Evolutionary conservation across 1,140 invertebrate species (phyloP).

Genomic region (Papilio polytes): DNA sequence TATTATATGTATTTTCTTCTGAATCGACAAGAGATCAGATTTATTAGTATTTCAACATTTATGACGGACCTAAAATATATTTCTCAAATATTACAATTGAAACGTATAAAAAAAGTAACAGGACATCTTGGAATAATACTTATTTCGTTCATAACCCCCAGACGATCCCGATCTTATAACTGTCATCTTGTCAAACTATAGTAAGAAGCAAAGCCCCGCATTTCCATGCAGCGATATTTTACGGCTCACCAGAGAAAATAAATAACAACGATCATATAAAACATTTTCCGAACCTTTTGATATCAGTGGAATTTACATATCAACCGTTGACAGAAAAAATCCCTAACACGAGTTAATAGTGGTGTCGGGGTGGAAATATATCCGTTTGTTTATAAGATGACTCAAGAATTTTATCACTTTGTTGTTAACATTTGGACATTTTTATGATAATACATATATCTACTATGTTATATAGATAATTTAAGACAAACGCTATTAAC

Average conservation of each 20-base stretch:
- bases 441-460: background rate
- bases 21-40: background rate
- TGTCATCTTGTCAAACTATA: conserved; percentile 80
- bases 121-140: conserved; percentile 51
- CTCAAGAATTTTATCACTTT: conserved; percentile 43
- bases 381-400: conserved; percentile 47
- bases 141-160: conserved; percentile 54
- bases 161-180: conserved; percentile 65
- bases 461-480: background rate
- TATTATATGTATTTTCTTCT: background rate
- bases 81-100: conserved; percentile 53
- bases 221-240: conserved; percentile 80
- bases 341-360: conserved; percentile 64
- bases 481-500: background rate
- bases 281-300: conserved; percentile 73
- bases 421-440: conserved; percentile 34
- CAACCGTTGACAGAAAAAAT: conserved; percentile 78
- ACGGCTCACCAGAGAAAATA: conserved; percentile 78
- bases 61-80: conserved; percentile 8
- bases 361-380: conserved; percentile 56
- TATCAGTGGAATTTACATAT: conserved; percentile 78
- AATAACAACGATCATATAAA: conserved; percentile 80
- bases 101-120: conserved; percentile 67
- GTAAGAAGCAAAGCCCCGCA: conserved; percentile 68
- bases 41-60: background rate